Percentiles rank a stretch among this genome's conserved stretches.
Evolutionary conservation across 1,140 invertebrate species (phyloP).

Genomic region (Drosophila parabipectinata): DNA sequence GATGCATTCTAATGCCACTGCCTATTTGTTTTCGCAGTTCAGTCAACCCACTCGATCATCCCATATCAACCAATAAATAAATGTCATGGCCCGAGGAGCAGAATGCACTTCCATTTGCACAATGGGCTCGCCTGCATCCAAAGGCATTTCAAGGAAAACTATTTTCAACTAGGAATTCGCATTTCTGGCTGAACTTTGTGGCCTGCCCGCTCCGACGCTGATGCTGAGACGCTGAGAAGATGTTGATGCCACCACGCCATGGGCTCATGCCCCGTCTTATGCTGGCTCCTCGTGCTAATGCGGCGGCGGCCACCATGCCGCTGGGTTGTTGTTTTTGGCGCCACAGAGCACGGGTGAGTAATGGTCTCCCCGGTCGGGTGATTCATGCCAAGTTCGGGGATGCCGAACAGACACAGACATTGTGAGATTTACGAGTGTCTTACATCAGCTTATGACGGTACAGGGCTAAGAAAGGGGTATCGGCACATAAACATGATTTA

Average conservation of each 20-base stretch:
- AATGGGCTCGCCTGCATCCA: conserved; percentile 21
- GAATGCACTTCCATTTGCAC: conserved; percentile 42
- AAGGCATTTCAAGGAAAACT: conserved; percentile 64
- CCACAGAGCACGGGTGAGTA: conserved; percentile 45
- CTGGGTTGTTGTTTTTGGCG: conserved; percentile 29
- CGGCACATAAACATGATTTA: conserved; percentile 1
- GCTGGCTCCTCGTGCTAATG: background rate
- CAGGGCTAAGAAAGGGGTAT: conserved; percentile 9
- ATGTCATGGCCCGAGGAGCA: conserved; percentile 22
- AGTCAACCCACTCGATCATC: conserved; percentile 45
- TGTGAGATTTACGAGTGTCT: conserved; percentile 20
- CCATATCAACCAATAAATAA: conserved; percentile 36
- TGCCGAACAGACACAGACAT: conserved; percentile 39
- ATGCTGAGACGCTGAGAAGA: background rate
- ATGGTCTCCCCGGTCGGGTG: conserved; percentile 29
- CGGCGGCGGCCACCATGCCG: too few relatives aligned
- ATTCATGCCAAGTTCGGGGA: conserved; percentile 57
- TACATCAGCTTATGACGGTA: conserved; percentile 10
- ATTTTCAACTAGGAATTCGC: conserved; percentile 52
- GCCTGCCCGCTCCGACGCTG: conserved; percentile 17
- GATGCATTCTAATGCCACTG: background rate
- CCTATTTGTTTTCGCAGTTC: conserved; percentile 6
- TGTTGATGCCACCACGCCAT: conserved; percentile 4
- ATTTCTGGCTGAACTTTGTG: conserved; percentile 35
- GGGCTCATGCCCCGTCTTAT: conserved; percentile 5